phyloP scores from a whole-genome alignment of 2,888 invertebrate species.

The Hydropsyche betteni region DNA sequence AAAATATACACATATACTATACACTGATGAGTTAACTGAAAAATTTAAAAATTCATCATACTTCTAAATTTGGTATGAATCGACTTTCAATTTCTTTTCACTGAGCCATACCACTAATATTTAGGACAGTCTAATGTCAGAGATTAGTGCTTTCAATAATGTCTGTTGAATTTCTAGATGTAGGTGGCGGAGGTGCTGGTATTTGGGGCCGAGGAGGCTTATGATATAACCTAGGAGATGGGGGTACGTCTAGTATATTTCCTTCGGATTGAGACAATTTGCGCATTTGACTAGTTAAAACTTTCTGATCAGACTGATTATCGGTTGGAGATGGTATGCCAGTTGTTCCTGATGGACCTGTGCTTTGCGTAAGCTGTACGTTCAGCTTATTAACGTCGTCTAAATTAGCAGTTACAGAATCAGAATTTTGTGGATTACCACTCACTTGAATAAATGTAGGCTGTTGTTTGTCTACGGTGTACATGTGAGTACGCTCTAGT shows the following conservation, averaged over 20 bases:
- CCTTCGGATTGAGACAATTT: constrained; percentile 70
- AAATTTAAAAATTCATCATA: no score
- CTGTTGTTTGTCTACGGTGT: constrained; percentile 79
- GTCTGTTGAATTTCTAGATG: constrained; percentile 56
- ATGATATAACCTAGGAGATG: constrained; percentile 57
- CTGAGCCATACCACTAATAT: no score
- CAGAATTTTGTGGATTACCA: constrained; percentile 38
- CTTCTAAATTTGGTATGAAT: no score
- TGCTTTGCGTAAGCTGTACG: constrained; percentile 64
- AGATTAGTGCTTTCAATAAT: constrained; percentile 59
- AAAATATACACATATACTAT: no score
- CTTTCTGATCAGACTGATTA: constrained; percentile 59
- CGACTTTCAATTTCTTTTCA: no score
- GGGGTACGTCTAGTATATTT: constrained; percentile 67
- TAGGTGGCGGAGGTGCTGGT: constrained; percentile 58
- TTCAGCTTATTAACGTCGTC: constrained; percentile 57
- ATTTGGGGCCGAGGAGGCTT: constrained; percentile 57
- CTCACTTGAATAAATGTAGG: constrained; percentile 72
- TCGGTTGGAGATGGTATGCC: constrained; percentile 58
- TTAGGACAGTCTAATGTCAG: constrained; percentile 49
- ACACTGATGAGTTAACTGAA: no score
- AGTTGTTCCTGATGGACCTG: constrained; percentile 56
- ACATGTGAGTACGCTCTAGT: constrained; percentile 75
- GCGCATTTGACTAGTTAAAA: constrained; percentile 59
- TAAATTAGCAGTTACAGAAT: constrained; percentile 52